Conservation (phyloP, 2,888 invertebrate species). For the Heliconius erato region DNA sequence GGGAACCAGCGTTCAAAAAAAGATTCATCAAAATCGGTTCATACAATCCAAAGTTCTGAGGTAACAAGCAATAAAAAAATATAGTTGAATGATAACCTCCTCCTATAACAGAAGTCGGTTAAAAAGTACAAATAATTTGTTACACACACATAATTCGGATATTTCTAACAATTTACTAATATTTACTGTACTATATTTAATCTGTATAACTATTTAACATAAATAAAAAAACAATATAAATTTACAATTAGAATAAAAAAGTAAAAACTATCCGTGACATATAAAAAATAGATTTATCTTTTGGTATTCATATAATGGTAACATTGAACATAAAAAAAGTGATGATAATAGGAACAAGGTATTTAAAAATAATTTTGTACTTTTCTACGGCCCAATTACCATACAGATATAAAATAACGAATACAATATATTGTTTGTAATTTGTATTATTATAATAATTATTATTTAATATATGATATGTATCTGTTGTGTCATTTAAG, state of each 20-base stretch:
- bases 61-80: no score
- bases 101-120: no score
- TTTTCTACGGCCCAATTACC: constrained; percentile 2
- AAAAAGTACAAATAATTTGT: background rate
- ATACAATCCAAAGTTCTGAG: no score
- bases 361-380: constrained; percentile 24
- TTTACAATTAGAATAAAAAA: background rate
- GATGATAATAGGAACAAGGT: background rate
- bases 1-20: no score
- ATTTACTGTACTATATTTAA: background rate
- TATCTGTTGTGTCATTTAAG: constrained; percentile 19
- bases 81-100: no score
- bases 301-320: constrained; percentile 20
- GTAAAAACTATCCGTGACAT: background rate
- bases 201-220: background rate
- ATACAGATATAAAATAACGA: background rate
- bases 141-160: constrained; percentile 1
- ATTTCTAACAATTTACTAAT: constrained; percentile 7
- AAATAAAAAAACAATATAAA: background rate
- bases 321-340: background rate
- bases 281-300: background rate
- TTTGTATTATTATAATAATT: background rate
- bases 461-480: constrained; percentile 20
- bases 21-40: no score
- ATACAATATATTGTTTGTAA: background rate